Evolutionary conservation across 1,140 invertebrate genomes (phyloP).

Genomic region (Drosophila mayri): DNA sequence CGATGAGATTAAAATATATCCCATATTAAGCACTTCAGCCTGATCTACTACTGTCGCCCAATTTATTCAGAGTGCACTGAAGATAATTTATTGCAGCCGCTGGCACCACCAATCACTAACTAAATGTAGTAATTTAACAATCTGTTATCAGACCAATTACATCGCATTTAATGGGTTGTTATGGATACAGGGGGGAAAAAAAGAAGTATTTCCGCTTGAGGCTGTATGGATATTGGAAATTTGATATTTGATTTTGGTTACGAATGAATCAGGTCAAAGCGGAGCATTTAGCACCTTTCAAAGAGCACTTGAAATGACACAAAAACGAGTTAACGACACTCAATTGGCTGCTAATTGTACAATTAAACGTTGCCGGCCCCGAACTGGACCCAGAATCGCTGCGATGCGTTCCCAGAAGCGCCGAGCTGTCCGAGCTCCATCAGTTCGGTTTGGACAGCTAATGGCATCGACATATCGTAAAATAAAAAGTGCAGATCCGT

Average conservation of each 20-base stretch:
- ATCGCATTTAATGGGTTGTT: constrained; percentile 15
- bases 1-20: constrained; percentile 26
- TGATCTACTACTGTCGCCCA: constrained; percentile 12
- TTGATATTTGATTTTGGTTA: constrained; percentile 6
- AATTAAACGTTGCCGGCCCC: constrained; percentile 64
- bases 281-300: constrained; percentile 65
- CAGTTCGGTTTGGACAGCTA: constrained; percentile 71
- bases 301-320: constrained; percentile 58
- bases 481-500: constrained; percentile 21
- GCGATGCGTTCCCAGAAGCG: constrained; percentile 15
- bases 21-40: constrained; percentile 6
- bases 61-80: background rate
- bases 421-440: constrained; percentile 19
- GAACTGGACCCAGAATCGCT: constrained; percentile 16
- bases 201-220: constrained; percentile 17
- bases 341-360: constrained; percentile 82
- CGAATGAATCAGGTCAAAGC: background rate
- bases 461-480: constrained; percentile 68
- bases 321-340: constrained; percentile 78
- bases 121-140: constrained; percentile 34
- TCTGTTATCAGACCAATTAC: constrained; percentile 33
- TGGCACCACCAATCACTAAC: constrained; percentile 11
- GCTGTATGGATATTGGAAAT: background rate
- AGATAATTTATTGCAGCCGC: constrained; percentile 29
- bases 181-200: background rate